These are phyloP conservation scores for Hapalemur alaotrensis DNA, from an alignment of 2,797 vertebrate genomes.

Conservation along the genomic window DNA sequence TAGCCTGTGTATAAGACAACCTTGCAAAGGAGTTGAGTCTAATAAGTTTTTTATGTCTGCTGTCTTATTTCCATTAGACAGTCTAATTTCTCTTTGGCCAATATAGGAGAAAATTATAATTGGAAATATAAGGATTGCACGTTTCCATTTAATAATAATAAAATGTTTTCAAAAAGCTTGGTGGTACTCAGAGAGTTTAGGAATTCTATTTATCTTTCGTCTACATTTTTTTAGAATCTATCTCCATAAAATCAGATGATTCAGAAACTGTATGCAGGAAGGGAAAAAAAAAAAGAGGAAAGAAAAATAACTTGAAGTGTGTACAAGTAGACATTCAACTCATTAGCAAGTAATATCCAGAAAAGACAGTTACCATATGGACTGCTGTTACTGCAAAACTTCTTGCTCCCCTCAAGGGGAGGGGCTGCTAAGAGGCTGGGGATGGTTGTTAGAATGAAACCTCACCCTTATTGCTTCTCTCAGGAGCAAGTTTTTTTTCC, in stretches of 20 bases:
- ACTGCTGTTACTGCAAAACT: not conserved
- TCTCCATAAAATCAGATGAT: conserved; percentile 41
- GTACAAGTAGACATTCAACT: conserved; percentile 29
- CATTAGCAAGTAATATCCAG: conserved; percentile 53
- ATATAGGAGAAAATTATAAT: not conserved
- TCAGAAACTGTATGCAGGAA: not conserved
- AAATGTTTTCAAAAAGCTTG: not conserved
- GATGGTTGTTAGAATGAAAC: not conserved
- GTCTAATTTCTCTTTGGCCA: not conserved
- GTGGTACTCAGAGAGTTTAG: not conserved
- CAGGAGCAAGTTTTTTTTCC: not conserved
- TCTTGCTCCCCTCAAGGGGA: not conserved
- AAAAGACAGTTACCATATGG: conserved; percentile 57
- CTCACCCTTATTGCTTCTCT: not conserved
- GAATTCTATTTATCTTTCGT: not conserved
- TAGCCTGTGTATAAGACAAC: not conserved
- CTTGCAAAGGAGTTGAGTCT: not conserved
- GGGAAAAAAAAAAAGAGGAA: not conserved
- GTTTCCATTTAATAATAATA: not conserved
- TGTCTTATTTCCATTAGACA: not conserved
- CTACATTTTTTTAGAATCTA: conserved; percentile 1
- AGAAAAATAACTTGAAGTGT: conserved; percentile 7
- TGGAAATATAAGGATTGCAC: not conserved
- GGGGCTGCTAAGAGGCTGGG: not conserved
- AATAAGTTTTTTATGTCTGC: not conserved